Evolutionary conservation across 2,113 vertebrate species (phyloP), one percentile per base, ranked within the genome.

Genomic region (Trematocara unimaculatum): DNA sequence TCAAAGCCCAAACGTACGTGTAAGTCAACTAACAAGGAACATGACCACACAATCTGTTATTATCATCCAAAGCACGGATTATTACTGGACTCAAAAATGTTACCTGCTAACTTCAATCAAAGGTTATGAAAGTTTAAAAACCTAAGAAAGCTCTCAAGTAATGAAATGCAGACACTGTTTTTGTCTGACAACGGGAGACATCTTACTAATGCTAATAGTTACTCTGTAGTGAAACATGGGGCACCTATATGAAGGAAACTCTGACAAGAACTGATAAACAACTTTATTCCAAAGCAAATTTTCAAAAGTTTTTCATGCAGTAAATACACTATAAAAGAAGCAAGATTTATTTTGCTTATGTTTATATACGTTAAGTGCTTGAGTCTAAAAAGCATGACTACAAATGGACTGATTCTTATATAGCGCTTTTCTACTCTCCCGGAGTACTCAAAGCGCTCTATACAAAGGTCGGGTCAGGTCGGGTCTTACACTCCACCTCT

Each of bases 181-280:
- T n/a, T 64, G 60, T 35, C 17, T 64, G 60, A 38, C 0, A 1
- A 38, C 9, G 0, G 31, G 60, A 1, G 3, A 38, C 29, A 64
- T 38, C 10, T 13, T 10, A 64, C 60, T 64, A 64, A 64, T 64
- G 18, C 60, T 38, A 64, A 64, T 38, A 64, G 60, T 0, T 64
- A 64, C 60, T 60, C 56, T 31, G 5, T 31, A 60, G 26, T 60
- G 26, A 60, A 60, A 60, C 26, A 60, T 17, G 56, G 26, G 56
- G 26, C 1, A 1, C 0, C 26, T 60, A 6, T 31, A 0, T 10
- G 26, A 31, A 60, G 14, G 26, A 31, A 60, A 60, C 56, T 0
- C 56, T 60, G 56, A 60, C 8, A 31, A 60, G 56, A 60, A 31
- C 26, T 31, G 56, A 60, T 58, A 2, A 58, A 9, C 4, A 58